Conservation (phyloP, 2,888 invertebrate genomes). For the Panopea generosa region DNA sequence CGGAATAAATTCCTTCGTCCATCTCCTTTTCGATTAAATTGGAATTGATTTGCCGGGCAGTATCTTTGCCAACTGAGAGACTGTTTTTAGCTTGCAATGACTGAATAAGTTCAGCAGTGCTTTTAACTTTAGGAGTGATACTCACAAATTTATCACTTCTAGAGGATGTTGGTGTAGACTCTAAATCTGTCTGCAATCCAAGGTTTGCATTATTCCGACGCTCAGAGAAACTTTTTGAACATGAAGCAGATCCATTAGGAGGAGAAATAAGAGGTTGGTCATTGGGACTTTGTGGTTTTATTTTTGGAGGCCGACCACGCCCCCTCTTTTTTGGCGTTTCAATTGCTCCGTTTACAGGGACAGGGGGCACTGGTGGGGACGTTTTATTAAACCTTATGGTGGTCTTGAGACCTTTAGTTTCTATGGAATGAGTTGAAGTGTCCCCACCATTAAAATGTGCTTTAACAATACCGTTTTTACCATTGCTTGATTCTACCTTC, state of each 20-base stretch:
- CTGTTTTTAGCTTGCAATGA: slow-evolving; percentile 88
- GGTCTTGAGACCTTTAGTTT: slow-evolving; percentile 60
- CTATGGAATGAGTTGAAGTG: slow-evolving; percentile 61
- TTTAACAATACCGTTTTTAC: slow-evolving; percentile 58
- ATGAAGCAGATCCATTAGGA: slow-evolving; percentile 53
- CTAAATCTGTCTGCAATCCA: slow-evolving; percentile 48
- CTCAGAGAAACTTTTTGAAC: slow-evolving; percentile 50
- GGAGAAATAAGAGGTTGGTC: slow-evolving; percentile 44
- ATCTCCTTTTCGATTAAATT: slow-evolving; percentile 82
- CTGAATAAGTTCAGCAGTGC: slow-evolving; percentile 92
- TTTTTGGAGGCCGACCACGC: slow-evolving; percentile 61
- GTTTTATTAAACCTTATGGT: slow-evolving; percentile 56
- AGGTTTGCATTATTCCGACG: slow-evolving; percentile 51
- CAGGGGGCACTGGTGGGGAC: slow-evolving; percentile 47
- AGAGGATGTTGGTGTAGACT: slow-evolving; percentile 7
- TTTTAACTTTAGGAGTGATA: slow-evolving; percentile 88
- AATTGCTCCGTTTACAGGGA: slow-evolving; percentile 46
- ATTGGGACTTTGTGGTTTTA: slow-evolving; percentile 42
- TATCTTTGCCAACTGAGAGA: slow-evolving; percentile 74
- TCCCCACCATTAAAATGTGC: slow-evolving; percentile 50
- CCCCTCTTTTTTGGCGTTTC: slow-evolving; percentile 60
- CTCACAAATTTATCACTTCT: slow-evolving; percentile 49
- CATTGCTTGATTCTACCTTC: slow-evolving; percentile 25
- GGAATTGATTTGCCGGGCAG: slow-evolving; percentile 79
- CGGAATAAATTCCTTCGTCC: slow-evolving; percentile 73